Evolutionary conservation across 37 sponge, comb jelly and placozoan genomes (phyloP).

Genomic region (Aplysina aerophoba): DNA sequence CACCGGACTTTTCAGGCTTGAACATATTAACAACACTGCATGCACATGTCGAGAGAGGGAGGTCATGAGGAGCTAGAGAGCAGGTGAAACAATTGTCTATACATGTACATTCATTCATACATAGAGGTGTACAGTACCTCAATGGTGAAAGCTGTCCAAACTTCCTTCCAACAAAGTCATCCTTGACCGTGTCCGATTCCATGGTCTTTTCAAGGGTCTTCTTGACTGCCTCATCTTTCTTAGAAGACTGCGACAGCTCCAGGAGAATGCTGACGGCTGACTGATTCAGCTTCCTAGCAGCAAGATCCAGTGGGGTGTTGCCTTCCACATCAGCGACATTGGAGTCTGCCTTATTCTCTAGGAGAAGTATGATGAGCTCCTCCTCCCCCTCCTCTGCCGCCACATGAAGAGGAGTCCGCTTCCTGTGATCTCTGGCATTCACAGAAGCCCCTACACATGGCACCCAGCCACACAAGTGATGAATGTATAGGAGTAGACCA

Average conservation of each 20-base stretch:
- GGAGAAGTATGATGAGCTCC: neutral
- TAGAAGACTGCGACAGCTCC: neutral
- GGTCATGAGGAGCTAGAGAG: no score
- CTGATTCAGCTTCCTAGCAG: slow-evolving; percentile 1
- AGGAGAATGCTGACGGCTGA: neutral
- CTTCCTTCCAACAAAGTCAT: neutral
- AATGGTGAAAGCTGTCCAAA: slow-evolving; percentile 21
- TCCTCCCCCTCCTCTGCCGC: slow-evolving; percentile 33
- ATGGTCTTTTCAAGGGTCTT: neutral
- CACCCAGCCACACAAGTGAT: no score
- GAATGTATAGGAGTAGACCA: no score
- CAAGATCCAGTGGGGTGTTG: slow-evolving; percentile 23
- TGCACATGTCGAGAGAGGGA: no score
- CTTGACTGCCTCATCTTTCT: slow-evolving; percentile 1
- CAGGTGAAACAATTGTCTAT: no score
- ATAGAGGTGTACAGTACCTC: neutral
- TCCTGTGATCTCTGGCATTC: slow-evolving; percentile 13
- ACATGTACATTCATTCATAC: no score
- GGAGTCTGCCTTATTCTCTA: slow-evolving; percentile 6
- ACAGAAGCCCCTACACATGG: neutral
- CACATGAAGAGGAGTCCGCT: slow-evolving; percentile 27
- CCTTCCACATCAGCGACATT: neutral
- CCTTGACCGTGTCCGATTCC: neutral
- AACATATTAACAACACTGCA: neutral
- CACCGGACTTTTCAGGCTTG: neutral